Evolutionary conservation across 2,797 vertebrate genomes (phyloP).

Genomic region (Sebastes minor): DNA sequence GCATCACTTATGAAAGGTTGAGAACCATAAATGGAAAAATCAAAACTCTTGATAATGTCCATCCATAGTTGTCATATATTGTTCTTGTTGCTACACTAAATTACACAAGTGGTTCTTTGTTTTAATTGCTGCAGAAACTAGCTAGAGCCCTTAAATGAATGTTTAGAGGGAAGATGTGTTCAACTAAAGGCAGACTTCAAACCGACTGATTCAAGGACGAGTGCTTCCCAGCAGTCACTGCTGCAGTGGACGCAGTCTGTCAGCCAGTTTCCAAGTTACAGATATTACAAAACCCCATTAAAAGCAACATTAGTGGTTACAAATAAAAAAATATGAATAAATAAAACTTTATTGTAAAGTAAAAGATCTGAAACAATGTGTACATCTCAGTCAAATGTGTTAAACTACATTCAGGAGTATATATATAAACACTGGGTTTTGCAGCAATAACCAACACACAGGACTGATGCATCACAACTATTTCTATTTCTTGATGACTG

Average conservation of each 20-base stretch:
- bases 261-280: not conserved
- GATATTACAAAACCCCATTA: not conserved
- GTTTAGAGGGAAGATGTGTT: not conserved
- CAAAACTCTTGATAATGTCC: not conserved
- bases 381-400: not conserved
- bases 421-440: not conserved
- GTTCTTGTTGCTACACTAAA: not conserved
- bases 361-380: not conserved
- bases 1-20: not conserved
- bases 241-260: not conserved
- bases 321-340: not conserved
- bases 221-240: not conserved
- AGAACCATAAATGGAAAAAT: not conserved
- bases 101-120: not conserved
- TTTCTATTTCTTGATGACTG: not conserved
- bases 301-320: not conserved
- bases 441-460: not conserved
- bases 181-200: not conserved
- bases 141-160: not conserved
- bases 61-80: not conserved
- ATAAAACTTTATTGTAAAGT: not conserved
- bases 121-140: not conserved
- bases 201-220: not conserved
- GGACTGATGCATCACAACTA: not conserved
- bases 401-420: not conserved